Percentiles rank a stretch among this genome's conserved stretches.
Conservation (phyloP, 1,140 invertebrate genomes). For the Ips nitidus region DNA sequence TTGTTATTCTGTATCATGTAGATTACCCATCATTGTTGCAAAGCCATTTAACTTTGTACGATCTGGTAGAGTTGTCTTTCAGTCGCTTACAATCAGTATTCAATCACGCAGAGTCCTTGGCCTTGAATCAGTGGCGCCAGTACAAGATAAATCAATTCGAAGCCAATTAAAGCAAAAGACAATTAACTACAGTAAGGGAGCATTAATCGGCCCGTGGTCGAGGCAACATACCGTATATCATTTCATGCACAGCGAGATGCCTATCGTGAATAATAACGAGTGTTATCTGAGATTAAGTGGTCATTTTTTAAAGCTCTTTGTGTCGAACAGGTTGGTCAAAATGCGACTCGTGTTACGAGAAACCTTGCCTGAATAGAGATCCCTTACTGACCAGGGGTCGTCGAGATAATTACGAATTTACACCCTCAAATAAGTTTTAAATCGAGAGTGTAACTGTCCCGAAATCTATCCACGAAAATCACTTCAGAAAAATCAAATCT, state of each 20-base stretch:
- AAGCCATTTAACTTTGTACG: too few relatives aligned
- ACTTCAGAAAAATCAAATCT: slow-evolving; percentile 38
- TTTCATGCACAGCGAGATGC: slow-evolving; percentile 17
- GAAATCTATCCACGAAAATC: slow-evolving; percentile 35
- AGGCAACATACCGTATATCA: slow-evolving; percentile 19
- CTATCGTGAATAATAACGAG: slow-evolving; percentile 20
- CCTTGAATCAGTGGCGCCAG: slow-evolving; percentile 11
- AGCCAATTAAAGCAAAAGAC: slow-evolving; percentile 15
- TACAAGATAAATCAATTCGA: slow-evolving; percentile 18
- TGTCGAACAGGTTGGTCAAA: too few relatives aligned
- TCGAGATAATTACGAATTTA: slow-evolving; percentile 40
- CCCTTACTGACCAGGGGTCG: slow-evolving; percentile 31
- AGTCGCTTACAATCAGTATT: background rate
- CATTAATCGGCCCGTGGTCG: slow-evolving; percentile 9
- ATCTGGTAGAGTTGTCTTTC: background rate
- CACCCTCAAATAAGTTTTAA: slow-evolving; percentile 44
- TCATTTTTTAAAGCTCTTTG: background rate
- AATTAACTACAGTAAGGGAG: slow-evolving; percentile 12
- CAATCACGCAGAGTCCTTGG: background rate
- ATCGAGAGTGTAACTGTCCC: slow-evolving; percentile 41
- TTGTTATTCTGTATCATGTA: too few relatives aligned
- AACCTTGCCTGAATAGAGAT: background rate
- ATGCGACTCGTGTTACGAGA: too few relatives aligned
- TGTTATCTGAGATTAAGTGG: slow-evolving; percentile 21
- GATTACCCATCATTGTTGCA: too few relatives aligned